Percentiles rank a stretch among this genome's conserved stretches.
Conservation (phyloP, 2,888 invertebrate species). For the Bombylius major region DNA sequence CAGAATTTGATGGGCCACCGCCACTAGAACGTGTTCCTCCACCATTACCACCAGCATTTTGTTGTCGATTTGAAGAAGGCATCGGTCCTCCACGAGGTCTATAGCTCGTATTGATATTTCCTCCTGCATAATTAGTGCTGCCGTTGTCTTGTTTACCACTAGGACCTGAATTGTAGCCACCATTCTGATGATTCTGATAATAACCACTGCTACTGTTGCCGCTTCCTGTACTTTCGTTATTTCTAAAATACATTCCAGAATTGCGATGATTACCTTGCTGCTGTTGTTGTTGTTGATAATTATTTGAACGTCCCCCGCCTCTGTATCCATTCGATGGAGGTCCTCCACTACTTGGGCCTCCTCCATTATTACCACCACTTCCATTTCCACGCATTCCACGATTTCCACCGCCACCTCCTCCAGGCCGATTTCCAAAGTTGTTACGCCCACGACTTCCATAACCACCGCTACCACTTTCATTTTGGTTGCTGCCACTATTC, state of each 20-base stretch:
- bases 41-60: constrained; percentile 9
- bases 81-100: constrained; percentile 8
- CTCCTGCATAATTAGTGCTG: constrained; percentile 14
- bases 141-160: constrained; percentile 1
- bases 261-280: constrained; percentile 10
- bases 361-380: constrained; percentile 14
- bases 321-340: constrained; percentile 11
- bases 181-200: constrained; percentile 5
- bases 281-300: constrained; percentile 9
- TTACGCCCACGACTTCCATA: constrained; percentile 2
- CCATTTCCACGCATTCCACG: constrained; percentile 15
- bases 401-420: constrained; percentile 12
- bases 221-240: neutral
- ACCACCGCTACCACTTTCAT: constrained; percentile 10
- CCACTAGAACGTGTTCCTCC: constrained; percentile 21
- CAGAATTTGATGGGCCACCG: constrained; percentile 13
- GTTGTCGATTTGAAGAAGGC: constrained; percentile 1
- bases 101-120: constrained; percentile 13
- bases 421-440: constrained; percentile 12
- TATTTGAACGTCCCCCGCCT: constrained; percentile 12
- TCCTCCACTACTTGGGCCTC: constrained; percentile 6
- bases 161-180: constrained; percentile 4
- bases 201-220: neutral
- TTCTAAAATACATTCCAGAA: constrained; percentile 11
- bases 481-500: constrained; percentile 14